phyloP scores from a whole-genome alignment of 1,140 invertebrate species.

The Lasioglossum baleicum region DNA sequence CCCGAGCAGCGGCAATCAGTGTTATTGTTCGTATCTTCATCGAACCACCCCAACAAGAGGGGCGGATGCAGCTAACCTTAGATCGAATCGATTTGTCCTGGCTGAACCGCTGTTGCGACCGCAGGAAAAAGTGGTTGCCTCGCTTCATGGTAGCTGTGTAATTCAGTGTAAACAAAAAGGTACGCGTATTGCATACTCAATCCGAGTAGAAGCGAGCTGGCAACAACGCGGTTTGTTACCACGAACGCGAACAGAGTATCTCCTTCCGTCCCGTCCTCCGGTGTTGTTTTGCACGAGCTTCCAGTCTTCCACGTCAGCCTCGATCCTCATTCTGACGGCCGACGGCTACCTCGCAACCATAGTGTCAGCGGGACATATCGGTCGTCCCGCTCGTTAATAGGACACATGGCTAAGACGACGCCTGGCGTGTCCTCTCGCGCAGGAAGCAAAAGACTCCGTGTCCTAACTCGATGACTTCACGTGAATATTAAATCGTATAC shows the following conservation, averaged over 20 bases:
- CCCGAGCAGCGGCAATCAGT: background rate
- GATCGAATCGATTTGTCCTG: constrained; percentile 56
- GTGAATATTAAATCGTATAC: too few species aligned
- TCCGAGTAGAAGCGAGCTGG: constrained; percentile 56
- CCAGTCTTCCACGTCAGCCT: background rate
- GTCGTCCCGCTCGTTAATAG: background rate
- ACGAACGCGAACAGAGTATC: constrained; percentile 29
- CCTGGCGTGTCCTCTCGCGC: background rate
- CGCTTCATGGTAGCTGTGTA: constrained; percentile 70
- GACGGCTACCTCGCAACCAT: background rate
- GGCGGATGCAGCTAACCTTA: background rate
- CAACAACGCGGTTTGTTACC: constrained; percentile 71
- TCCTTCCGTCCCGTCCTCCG: constrained; percentile 44
- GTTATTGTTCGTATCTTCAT: background rate
- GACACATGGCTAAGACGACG: background rate
- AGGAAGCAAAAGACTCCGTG: background rate
- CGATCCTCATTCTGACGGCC: background rate
- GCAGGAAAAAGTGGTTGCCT: constrained; percentile 68
- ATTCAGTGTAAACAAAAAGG: constrained; percentile 71
- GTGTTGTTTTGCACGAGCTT: constrained; percentile 27
- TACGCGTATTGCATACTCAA: constrained; percentile 53
- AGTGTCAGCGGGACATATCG: background rate
- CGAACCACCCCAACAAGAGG: background rate
- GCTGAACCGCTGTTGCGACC: constrained; percentile 44
- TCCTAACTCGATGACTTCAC: background rate